phyloP scores from a whole-genome alignment of 2,888 invertebrate genomes.

The Sminthurides aquaticus region DNA sequence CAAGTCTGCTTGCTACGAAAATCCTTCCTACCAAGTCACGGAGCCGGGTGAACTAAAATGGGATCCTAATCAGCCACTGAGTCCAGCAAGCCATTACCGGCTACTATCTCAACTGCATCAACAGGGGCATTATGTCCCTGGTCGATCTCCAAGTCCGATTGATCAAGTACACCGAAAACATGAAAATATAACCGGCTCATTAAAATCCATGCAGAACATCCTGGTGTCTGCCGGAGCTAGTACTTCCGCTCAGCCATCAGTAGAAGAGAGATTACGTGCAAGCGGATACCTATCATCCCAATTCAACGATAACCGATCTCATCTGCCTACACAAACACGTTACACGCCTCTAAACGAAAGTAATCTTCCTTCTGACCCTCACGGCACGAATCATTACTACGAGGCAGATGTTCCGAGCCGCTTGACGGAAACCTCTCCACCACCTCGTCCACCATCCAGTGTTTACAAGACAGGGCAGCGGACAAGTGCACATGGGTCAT shows the following conservation, averaged over 20 bases:
- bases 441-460: not conserved
- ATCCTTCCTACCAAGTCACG: conserved; percentile 42
- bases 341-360: not conserved
- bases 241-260: conserved; percentile 3
- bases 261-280: too few relatives aligned
- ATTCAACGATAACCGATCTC: not conserved
- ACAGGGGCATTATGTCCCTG: conserved; percentile 28
- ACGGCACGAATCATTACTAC: not conserved
- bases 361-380: too few relatives aligned
- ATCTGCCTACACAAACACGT: not conserved
- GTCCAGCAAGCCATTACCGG: conserved; percentile 12
- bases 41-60: conserved; percentile 41
- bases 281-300: not conserved
- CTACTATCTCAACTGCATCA: conserved; percentile 47
- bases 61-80: conserved; percentile 18
- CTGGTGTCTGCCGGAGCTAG: conserved; percentile 40
- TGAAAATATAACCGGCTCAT: conserved; percentile 56
- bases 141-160: conserved; percentile 38
- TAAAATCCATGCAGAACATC: conserved; percentile 55
- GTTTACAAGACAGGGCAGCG: too few relatives aligned
- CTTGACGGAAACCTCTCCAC: not conserved
- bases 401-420: not conserved
- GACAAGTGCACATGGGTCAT: not conserved
- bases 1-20: conserved; percentile 43
- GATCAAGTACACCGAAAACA: conserved; percentile 49